Percentiles rank a stretch among this genome's conserved stretches.
These are phyloP conservation scores for Danio rerio DNA, from an alignment of 2,113 vertebrate genomes.

Conservation along the genomic window GRCz12tu NC_133182.1:77313501-77314000, in stretches of 20 bases:
- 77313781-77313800: not conserved
- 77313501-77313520: too few relatives aligned
- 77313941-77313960: not conserved
- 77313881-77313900: constrained; percentile 40
- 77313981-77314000: too few relatives aligned
- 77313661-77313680: not conserved
- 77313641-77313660: not conserved
- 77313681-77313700: constrained; percentile 36
- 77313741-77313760: not conserved
- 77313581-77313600: too few relatives aligned
- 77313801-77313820: not conserved
- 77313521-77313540: too few relatives aligned
- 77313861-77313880: constrained; percentile 18
- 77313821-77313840: not conserved
- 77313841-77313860: constrained; percentile 17
- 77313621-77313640: too few relatives aligned
- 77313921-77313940: not conserved
- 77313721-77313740: not conserved
- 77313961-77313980: not conserved
- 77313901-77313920: constrained; percentile 4
- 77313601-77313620: too few relatives aligned
- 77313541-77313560: too few relatives aligned
- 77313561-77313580: too few relatives aligned
- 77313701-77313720: constrained; percentile 3
- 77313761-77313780: too few relatives aligned